These are phyloP conservation scores for Sinohyriopsis cumingii DNA, from an alignment of 2,888 invertebrate genomes.

Conservation along the genomic window DNA sequence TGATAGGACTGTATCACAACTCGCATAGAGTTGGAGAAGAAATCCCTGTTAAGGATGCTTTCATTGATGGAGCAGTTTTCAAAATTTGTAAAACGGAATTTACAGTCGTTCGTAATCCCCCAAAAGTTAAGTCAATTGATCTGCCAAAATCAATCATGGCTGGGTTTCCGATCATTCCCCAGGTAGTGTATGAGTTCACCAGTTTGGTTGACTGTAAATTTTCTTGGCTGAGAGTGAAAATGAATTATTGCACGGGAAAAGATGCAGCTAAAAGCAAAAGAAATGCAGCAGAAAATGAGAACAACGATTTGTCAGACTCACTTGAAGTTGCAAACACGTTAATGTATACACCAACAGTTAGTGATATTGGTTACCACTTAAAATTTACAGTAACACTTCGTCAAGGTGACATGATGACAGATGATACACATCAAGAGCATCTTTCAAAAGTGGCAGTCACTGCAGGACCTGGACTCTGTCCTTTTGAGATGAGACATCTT, in stretches of 20 bases:
- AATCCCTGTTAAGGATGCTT: slow-evolving; percentile 31
- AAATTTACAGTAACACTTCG: slow-evolving; percentile 76
- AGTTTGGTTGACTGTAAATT: slow-evolving; percentile 77
- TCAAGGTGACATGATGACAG: slow-evolving; percentile 74
- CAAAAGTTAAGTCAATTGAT: slow-evolving; percentile 79
- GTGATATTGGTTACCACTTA: slow-evolving; percentile 79
- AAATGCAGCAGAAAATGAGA: no score
- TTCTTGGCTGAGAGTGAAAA: slow-evolving; percentile 77
- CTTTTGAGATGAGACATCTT: slow-evolving; percentile 85
- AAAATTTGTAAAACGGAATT: slow-evolving; percentile 78
- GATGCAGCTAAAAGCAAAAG: neutral
- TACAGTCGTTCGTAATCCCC: slow-evolving; percentile 82
- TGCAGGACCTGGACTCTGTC: slow-evolving; percentile 85
- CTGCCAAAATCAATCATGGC: slow-evolving; percentile 83
- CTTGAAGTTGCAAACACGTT: slow-evolving; percentile 6
- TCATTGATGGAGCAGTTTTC: slow-evolving; percentile 68
- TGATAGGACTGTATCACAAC: slow-evolving; percentile 27
- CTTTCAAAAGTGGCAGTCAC: slow-evolving; percentile 78
- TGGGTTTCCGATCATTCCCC: slow-evolving; percentile 85
- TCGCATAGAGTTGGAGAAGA: slow-evolving; percentile 30
- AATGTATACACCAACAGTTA: slow-evolving; percentile 76
- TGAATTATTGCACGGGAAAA: slow-evolving; percentile 13
- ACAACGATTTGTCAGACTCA: slow-evolving; percentile 1
- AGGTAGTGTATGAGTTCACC: slow-evolving; percentile 80
- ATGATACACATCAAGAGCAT: slow-evolving; percentile 75